A percentile compares a stretch with the other conserved stretches of the same genome.
Conservation (phyloP, 2,797 vertebrate species). For the Phyllotis vaccarum region DNA sequence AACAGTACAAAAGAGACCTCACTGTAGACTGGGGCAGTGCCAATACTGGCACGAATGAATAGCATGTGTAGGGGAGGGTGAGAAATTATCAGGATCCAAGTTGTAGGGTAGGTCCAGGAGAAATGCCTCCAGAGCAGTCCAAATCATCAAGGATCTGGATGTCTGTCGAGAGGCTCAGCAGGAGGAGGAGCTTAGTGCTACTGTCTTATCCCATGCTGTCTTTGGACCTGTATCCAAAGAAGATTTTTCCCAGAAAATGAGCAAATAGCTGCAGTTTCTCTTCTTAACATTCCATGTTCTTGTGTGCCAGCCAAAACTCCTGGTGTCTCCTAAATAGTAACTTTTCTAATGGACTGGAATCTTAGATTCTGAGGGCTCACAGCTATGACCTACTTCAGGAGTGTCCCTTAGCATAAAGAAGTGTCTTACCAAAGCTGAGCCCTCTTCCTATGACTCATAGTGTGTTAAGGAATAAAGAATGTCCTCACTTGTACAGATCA, state of each 20-base stretch:
- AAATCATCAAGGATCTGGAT: neutral
- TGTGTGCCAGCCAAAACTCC: neutral
- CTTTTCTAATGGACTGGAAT: neutral
- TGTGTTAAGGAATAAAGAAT: neutral
- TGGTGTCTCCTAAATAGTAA: neutral
- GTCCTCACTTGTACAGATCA: neutral
- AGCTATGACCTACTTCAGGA: neutral
- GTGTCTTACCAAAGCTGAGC: neutral
- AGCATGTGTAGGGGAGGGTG: neutral
- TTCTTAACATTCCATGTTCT: neutral
- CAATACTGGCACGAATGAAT: neutral
- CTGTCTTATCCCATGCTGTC: neutral
- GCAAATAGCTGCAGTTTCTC: neutral
- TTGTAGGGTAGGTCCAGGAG: neutral
- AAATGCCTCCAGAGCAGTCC: neutral
- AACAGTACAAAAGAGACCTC: neutral
- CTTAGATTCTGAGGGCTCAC: neutral
- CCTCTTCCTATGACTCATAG: neutral
- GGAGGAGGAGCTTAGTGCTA: neutral
- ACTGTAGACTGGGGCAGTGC: neutral
- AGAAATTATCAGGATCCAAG: neutral
- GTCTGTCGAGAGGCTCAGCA: neutral
- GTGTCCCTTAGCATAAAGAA: neutral
- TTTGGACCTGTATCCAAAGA: neutral
- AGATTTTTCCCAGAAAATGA: constrained; percentile 14